Evolutionary conservation across 2,113 vertebrate species (phyloP).

Genomic region (Otocyon megalotis): DNA sequence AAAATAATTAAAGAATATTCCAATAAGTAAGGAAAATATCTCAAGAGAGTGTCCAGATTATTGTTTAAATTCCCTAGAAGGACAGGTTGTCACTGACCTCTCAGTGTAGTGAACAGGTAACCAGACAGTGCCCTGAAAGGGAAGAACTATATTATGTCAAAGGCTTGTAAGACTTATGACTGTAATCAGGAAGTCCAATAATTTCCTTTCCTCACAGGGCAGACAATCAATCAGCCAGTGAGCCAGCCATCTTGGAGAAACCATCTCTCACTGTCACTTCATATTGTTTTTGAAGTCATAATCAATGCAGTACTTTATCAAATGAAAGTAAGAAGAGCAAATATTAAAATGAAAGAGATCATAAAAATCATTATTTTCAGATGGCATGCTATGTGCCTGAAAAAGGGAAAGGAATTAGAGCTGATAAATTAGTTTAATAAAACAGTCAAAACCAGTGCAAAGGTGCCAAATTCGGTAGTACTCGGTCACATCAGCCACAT

Average conservation of each 20-base stretch:
- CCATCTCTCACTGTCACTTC: background rate
- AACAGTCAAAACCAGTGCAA: background rate
- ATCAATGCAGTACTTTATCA: background rate
- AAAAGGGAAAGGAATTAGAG: background rate
- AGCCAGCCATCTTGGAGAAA: background rate
- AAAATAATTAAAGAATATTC: background rate
- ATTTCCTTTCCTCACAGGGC: background rate
- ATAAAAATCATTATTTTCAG: background rate
- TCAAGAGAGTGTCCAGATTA: background rate
- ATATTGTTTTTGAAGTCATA: slow-evolving; percentile 34
- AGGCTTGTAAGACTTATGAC: background rate
- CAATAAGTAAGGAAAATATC: background rate
- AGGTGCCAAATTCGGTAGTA: background rate
- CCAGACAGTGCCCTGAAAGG: background rate
- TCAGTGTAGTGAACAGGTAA: background rate
- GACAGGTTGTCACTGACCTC: background rate
- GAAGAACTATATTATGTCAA: background rate
- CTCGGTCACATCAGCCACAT: background rate
- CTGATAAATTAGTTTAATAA: slow-evolving; percentile 43
- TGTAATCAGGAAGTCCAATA: background rate
- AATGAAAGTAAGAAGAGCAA: slow-evolving; percentile 15
- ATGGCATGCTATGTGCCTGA: background rate
- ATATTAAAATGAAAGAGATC: background rate
- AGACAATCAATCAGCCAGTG: background rate
- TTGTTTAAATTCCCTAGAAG: background rate